phyloP scores from a whole-genome alignment of 2,888 invertebrate genomes.

The Cacoxenus indagator region DNA sequence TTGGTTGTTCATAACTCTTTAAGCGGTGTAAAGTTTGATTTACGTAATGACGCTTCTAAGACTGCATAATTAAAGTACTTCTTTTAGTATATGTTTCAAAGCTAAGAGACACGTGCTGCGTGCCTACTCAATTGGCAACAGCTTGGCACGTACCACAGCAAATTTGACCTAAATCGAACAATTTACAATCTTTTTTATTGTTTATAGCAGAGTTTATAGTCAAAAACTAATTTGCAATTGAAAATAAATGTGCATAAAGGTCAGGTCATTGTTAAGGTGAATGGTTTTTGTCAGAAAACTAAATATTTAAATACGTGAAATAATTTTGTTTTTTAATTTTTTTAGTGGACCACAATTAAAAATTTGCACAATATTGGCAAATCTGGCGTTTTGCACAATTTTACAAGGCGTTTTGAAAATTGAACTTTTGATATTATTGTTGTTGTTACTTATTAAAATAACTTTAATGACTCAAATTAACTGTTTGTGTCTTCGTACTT shows the following conservation, averaged over 20 bases:
- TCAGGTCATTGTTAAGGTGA: constrained; percentile 56
- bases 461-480: too few relatives aligned
- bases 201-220: too few relatives aligned
- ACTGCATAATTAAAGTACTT: too few relatives aligned
- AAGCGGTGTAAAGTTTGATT: too few relatives aligned
- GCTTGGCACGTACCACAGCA: not conserved
- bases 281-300: constrained; percentile 20
- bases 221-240: constrained; percentile 36
- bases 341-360: constrained; percentile 5
- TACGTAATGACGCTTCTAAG: too few relatives aligned
- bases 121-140: too few relatives aligned
- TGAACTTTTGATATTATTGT: too few relatives aligned
- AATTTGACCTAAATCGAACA: constrained; percentile 43
- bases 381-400: not conserved
- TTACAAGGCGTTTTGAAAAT: not conserved
- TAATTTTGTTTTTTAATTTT: too few relatives aligned
- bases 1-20: not conserved
- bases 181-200: too few relatives aligned
- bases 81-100: not conserved
- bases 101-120: too few relatives aligned
- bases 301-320: not conserved
- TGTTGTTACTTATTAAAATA: too few relatives aligned
- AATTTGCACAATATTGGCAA: constrained; percentile 5
- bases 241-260: constrained; percentile 27
- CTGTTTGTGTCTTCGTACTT: too few relatives aligned